Evolutionary conservation across 1,140 invertebrate genomes (phyloP).

Genomic region (Teleopsis dalmanni): DNA sequence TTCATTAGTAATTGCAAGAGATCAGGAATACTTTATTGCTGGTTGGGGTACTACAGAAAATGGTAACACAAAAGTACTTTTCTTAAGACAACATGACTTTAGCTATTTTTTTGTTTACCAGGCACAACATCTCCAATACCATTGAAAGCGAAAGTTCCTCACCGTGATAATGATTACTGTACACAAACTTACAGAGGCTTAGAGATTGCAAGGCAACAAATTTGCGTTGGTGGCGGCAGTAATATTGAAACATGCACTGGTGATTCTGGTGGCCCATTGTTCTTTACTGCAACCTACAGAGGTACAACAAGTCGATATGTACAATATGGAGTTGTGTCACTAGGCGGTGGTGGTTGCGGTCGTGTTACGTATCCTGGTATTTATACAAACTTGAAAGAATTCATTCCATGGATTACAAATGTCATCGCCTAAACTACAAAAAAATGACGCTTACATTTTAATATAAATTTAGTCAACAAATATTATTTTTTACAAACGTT

Average conservation of each 20-base stretch:
- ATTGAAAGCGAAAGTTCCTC: slow-evolving; percentile 5
- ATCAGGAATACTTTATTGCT: slow-evolving; percentile 29
- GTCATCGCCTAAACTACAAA: slow-evolving; percentile 21
- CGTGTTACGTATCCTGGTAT: slow-evolving; percentile 24
- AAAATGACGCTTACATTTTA: too few species aligned
- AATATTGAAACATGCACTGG: slow-evolving; percentile 61
- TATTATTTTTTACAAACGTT: too few species aligned
- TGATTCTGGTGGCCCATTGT: slow-evolving; percentile 68
- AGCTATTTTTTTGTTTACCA: neutral
- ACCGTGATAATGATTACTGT: neutral
- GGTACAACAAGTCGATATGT: slow-evolving; percentile 16
- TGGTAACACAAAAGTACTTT: neutral
- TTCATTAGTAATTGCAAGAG: slow-evolving; percentile 12
- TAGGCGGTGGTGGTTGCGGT: slow-evolving; percentile 24
- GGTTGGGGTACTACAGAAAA: slow-evolving; percentile 33
- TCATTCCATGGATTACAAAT: slow-evolving; percentile 40
- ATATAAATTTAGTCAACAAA: too few species aligned
- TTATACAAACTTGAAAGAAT: slow-evolving; percentile 32
- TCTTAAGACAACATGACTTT: too few species aligned
- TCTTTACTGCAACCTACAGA: slow-evolving; percentile 21
- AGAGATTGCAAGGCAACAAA: slow-evolving; percentile 45
- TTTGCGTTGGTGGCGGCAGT: slow-evolving; percentile 58
- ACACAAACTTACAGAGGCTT: neutral
- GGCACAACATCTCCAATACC: neutral
- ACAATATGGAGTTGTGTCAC: slow-evolving; percentile 34